Evolutionary conservation across 1,140 invertebrate species (phyloP), one percentile per base, ranked within the genome.

Genomic region (Polypedilum pembai): DNA sequence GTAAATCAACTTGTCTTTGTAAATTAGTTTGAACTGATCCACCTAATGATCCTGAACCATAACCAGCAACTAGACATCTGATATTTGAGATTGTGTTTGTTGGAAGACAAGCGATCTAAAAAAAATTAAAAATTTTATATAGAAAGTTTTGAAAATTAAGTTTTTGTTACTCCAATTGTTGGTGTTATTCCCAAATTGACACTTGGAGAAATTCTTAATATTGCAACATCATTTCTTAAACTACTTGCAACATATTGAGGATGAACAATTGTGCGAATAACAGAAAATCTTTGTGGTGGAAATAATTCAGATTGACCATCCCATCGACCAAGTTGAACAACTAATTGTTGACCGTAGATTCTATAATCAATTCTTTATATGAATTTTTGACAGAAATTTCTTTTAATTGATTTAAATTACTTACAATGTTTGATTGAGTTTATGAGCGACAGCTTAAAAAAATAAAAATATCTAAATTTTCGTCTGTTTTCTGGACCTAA

Each of bases 21-120:
- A 90, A 78, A 24, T 89, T 87, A 73, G 85, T 85, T 79, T 91
- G 90, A 78, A 89, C 90, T 41, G 83, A 84, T 0, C 89, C 89
- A 33, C 77, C 83, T 12, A 89, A 89, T 77, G 92, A 93, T 76
- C 88, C 87, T 78, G 92, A 92, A 24, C 92, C 92, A 91, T 91
- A 93, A 15, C 56, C 33, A 12, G 33, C 41, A 75, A 75, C 40
- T 40, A 33, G 4, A 18, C 80, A 87, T 87, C 86, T 87, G 79
- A 86, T 84, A 40, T 86, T 87, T 24, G 86, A 85, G 76, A 88
- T 90, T 12, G 80, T 79, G 3, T 83, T 77, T 10, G 85, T 20
- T 21, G 65, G 65, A 7, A 69, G 8, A 10, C 65, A 69, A 8
- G 65, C 65, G 1, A 18, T 69, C 65, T 18, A 8, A 5, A 56